Base-by-base conservation (phyloP, 2,797 vertebrate species). In the Emydoidea blandingii region DNA sequence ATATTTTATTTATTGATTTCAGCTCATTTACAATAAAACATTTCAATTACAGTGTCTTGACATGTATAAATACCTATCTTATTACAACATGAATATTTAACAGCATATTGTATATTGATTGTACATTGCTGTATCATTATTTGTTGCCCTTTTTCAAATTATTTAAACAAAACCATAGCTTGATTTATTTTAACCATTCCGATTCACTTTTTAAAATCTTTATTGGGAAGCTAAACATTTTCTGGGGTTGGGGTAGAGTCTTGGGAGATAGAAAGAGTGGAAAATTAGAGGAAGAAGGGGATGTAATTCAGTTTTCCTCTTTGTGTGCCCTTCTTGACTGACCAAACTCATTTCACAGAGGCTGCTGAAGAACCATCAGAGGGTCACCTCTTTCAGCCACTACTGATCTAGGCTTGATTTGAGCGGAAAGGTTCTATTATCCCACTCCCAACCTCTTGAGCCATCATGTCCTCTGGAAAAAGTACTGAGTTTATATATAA, bases 121-220 rank as follows among this genome's bases (percentile, higher is more conserved):
- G 86, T 89, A 88, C 74, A 90, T 79, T 10, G n/a, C 89, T 79
- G 34, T 23, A 49, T 92, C 87, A 78, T 83, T 88, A 81, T 57
- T 79, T 34, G 37, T 80, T 92, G 72, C 59, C 74, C 65, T 88
- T 91, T 95, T 56, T 56, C 31, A 87, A 87, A 81, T 52, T 80
- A 80, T 56, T 88, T 88, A 47, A 93, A 87, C 37, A 84, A 23
- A 41, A 27, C 27, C 44, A 79, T 31, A 86, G 37, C 44, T 53
- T 89, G 44, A 3, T 44, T 79, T 79, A 86, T 53, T 34, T 68
- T 79, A 89, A 59, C 34, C 23, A 41, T 41, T 87, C 14, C 5
- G 27, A 56, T 14, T 31, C 1, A 54, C 50, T 76, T 76, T 92
- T 91, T 83, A 57, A 79, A 83, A 81, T 21, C 56, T 85, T 91